Evolutionary conservation across 2,113 vertebrate genomes (phyloP), one percentile per base, ranked within the genome.

Genomic region (Calcarius ornatus): DNA sequence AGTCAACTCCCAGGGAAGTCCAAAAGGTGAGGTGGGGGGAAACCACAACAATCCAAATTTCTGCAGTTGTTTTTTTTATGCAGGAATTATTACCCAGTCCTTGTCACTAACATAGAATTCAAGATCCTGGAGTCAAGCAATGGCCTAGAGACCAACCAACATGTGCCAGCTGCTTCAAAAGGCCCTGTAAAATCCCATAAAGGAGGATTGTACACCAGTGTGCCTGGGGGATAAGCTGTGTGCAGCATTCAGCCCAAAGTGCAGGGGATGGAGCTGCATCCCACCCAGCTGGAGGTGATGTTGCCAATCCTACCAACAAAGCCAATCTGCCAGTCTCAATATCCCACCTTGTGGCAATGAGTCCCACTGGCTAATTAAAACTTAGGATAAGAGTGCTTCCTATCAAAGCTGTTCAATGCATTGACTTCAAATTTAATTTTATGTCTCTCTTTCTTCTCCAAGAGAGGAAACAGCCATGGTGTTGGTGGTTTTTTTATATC

Each of bases 351-450:
- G 88, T 90, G 85, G 80, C 92, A 90, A 68, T 61, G 76, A 93
- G 88, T 93, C 88, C 88, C 88, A 76, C 0, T 20, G 64, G 90
- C 85, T 88, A 95, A 95, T 93, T 96, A 95, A 94, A 95, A 83
- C 48, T 78, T 78, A 60, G 88, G 95, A 96, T 94, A 90, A 95
- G 87, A 95, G 92, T 65, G 45, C 51, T 94, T 90, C 68, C 75
- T 95, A 81, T 95, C 85, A 93, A 92, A 83, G 61, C 85, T 81
- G 69, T 65, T 94, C 76, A 93, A 75, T 83, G 82, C 48, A 65
- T 71, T 96, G 86, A 92, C 82, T 95, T 90, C 37, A 6, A 75
- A 83, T 92, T 93, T 90, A 88, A 95, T 93, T 92, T 96, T 53
- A 78, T 11, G 9, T 37, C 83, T 89, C 64, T 83, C 37, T 81